Evolutionary conservation across 2,113 vertebrate genomes (phyloP).

Genomic region (Elanus axillaris): DNA sequence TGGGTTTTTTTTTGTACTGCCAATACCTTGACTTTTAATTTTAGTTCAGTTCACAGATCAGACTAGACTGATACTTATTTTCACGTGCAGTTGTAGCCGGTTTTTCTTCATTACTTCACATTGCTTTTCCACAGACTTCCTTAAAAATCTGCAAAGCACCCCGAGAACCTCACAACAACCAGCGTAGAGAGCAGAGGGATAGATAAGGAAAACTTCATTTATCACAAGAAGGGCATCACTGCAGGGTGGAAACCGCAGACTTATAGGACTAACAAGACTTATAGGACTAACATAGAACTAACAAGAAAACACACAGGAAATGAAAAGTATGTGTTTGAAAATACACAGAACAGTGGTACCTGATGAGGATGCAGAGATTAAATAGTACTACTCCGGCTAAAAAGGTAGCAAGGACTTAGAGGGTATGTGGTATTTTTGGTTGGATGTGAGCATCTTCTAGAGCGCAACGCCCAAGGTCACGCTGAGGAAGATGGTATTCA

Average conservation of each 20-base stretch:
- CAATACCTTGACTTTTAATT: background rate
- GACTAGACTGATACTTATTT: background rate
- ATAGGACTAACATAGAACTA: background rate
- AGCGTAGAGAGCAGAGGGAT: background rate
- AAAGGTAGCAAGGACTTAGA: background rate
- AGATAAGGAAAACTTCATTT: background rate
- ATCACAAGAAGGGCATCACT: background rate
- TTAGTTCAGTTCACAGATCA: background rate
- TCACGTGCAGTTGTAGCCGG: background rate
- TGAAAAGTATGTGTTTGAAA: background rate
- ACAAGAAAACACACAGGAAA: background rate
- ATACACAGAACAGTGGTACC: background rate
- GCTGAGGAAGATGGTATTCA: background rate
- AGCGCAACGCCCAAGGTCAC: background rate
- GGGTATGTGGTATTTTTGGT: background rate
- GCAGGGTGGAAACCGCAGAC: background rate
- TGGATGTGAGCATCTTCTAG: background rate
- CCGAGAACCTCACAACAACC: background rate
- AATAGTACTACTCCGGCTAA: background rate
- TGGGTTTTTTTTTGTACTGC: background rate
- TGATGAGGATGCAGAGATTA: background rate
- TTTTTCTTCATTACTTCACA: background rate
- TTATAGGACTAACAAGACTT: background rate
- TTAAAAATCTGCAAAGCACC: background rate
- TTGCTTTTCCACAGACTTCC: background rate